These are phyloP conservation scores for Mustelus asterias DNA, from an alignment of 2,113 vertebrate species.

Conservation along the genomic window DNA sequence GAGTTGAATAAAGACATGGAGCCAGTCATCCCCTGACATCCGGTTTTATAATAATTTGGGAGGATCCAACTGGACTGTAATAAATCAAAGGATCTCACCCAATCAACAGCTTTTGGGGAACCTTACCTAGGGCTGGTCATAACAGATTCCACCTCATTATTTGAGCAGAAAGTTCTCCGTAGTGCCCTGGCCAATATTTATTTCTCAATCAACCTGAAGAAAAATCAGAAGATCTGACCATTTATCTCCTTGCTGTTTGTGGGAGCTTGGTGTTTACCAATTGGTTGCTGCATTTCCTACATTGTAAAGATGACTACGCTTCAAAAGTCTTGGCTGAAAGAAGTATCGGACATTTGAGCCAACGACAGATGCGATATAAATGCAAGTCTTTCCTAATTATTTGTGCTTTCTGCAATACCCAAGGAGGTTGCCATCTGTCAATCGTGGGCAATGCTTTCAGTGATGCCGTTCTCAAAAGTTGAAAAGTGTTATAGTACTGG, in stretches of 20 bases:
- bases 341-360: not conserved
- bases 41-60: too few relatives aligned
- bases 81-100: too few relatives aligned
- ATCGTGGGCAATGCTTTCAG: not conserved
- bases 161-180: not conserved
- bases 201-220: not conserved
- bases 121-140: not conserved
- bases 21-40: too few relatives aligned
- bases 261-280: not conserved
- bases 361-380: not conserved
- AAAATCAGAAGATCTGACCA: not conserved
- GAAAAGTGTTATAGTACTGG: not conserved
- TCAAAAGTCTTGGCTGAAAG: not conserved
- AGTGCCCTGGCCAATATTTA: not conserved
- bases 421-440: not conserved
- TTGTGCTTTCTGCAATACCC: not conserved
- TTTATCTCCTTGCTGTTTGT: not conserved
- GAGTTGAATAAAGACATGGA: too few relatives aligned
- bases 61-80: too few relatives aligned
- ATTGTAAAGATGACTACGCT: not conserved
- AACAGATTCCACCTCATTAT: not conserved
- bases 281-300: not conserved
- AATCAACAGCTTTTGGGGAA: too few relatives aligned
- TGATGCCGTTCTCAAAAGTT: not conserved
- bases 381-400: not conserved